Conservation (phyloP, 2,113 vertebrate genomes). For the Capreolus pygargus region DNA sequence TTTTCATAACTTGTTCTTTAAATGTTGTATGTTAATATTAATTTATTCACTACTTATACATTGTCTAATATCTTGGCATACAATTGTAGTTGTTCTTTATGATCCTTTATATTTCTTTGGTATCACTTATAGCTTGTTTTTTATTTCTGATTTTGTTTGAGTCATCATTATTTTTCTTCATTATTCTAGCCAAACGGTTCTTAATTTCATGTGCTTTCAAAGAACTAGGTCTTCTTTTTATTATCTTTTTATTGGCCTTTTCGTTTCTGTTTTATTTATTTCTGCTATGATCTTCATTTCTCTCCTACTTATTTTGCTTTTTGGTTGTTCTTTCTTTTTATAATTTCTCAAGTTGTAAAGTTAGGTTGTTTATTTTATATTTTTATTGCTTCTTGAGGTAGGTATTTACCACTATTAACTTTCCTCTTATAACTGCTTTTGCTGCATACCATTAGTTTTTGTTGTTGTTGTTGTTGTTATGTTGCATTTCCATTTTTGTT, state of each 20-base stretch:
- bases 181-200: background rate
- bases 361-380: too few species aligned
- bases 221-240: background rate
- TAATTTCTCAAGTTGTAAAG: too few species aligned
- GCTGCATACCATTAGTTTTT: too few species aligned
- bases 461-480: too few species aligned
- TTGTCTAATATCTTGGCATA: background rate
- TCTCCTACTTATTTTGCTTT: too few species aligned
- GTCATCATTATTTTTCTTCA: background rate
- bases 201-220: background rate
- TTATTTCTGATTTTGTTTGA: background rate
- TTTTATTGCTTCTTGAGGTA: too few species aligned
- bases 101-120: background rate
- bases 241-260: background rate
- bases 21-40: background rate
- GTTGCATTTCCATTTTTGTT: too few species aligned
- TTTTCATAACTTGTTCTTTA: background rate
- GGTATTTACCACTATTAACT: too few species aligned
- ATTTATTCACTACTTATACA: background rate
- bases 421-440: too few species aligned
- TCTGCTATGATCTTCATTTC: too few species aligned
- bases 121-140: background rate
- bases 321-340: too few species aligned
- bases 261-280: too few species aligned
- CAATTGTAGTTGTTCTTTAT: background rate